Evolutionary conservation across 2,888 invertebrate genomes (phyloP).

Genomic region (Lithophane semibrunnea): DNA sequence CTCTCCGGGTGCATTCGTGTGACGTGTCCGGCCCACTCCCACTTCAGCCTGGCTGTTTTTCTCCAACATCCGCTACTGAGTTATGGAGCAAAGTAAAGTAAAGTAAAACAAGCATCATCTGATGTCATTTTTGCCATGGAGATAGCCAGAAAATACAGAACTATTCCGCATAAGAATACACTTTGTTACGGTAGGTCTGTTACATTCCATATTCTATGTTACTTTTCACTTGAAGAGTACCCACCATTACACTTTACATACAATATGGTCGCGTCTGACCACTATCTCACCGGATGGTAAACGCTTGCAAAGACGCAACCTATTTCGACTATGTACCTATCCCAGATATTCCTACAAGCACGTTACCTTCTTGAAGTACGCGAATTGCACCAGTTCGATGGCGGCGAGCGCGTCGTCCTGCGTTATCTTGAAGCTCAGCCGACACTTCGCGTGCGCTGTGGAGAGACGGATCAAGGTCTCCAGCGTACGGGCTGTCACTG

Average conservation of each 20-base stretch:
- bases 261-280: not conserved
- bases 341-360: too few species aligned
- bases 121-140: not conserved
- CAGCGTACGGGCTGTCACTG: constrained; percentile 98
- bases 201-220: too few species aligned
- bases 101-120: too few species aligned
- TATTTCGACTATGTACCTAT: not conserved
- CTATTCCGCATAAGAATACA: not conserved
- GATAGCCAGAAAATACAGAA: not conserved
- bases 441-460: constrained; percentile 99
- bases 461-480: constrained; percentile 99
- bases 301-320: not conserved
- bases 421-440: constrained; percentile 96
- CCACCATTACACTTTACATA: not conserved
- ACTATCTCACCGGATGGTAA: not conserved
- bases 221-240: too few species aligned
- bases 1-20: too few species aligned
- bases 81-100: too few species aligned
- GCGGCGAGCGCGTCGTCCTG: constrained; percentile 97
- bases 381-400: constrained; percentile 98
- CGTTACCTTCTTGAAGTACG: constrained; percentile 97
- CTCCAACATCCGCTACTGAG: too few species aligned
- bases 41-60: too few species aligned
- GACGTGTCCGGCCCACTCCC: too few species aligned
- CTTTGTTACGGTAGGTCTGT: not conserved